phyloP scores from a whole-genome alignment of 2,113 vertebrate species.

The Bungarus multicinctus region DNA sequence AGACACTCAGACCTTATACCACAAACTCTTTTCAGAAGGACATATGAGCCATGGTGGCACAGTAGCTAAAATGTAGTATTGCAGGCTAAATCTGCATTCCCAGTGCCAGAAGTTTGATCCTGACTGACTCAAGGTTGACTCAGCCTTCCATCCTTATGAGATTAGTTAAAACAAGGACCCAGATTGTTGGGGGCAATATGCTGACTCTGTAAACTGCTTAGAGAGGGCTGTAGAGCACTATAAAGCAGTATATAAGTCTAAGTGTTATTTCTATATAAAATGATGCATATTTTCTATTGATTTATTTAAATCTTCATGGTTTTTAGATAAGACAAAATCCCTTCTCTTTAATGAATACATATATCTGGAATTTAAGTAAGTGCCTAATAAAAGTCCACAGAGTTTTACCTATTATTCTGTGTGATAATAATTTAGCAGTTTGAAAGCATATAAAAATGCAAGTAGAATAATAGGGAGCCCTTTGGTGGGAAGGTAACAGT shows the following conservation, averaged over 20 bases:
- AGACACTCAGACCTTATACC: not conserved
- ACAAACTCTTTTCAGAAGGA: not conserved
- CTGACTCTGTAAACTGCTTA: not conserved
- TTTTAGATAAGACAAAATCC: not conserved
- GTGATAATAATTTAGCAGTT: not conserved
- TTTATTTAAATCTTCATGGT: not conserved
- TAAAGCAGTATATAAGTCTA: not conserved
- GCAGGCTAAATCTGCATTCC: not conserved
- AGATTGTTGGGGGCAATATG: not conserved
- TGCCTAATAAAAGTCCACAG: not conserved
- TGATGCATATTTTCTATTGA: not conserved
- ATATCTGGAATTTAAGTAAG: not conserved
- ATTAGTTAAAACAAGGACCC: not conserved
- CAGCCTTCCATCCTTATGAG: not conserved
- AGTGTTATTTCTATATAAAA: not conserved
- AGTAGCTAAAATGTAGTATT: not conserved
- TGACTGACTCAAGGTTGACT: not conserved
- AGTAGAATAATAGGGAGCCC: too few species aligned
- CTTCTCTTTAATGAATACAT: not conserved
- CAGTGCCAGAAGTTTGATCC: not conserved
- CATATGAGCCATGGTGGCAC: not conserved
- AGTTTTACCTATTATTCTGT: not conserved
- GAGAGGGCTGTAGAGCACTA: not conserved
- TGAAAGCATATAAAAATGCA: too few species aligned
- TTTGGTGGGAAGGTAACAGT: too few species aligned